Percentiles rank a stretch among this genome's conserved stretches.
Evolutionary conservation across 2,113 vertebrate species (phyloP).

Genomic region (Chiloscyllium plagiosum): DNA sequence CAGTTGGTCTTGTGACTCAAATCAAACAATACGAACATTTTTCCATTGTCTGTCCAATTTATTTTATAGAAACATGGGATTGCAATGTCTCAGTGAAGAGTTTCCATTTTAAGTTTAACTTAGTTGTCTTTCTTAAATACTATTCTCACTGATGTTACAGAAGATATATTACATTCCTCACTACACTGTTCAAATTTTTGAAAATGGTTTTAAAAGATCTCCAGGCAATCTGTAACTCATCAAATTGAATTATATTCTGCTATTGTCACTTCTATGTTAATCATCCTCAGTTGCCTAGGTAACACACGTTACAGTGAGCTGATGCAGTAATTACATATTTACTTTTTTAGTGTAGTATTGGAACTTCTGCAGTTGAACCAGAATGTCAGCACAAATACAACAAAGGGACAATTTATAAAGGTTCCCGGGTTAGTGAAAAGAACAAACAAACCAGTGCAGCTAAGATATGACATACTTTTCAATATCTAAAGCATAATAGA

Average conservation of each 20-base stretch:
- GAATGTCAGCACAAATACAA: neutral
- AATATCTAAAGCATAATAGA: neutral
- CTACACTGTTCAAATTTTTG: neutral
- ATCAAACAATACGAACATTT: neutral
- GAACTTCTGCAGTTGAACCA: neutral
- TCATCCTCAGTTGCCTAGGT: neutral
- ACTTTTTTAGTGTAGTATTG: neutral
- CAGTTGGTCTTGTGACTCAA: neutral
- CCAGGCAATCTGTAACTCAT: neutral
- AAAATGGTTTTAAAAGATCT: neutral
- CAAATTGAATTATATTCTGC: neutral
- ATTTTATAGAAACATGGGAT: neutral
- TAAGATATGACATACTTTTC: neutral
- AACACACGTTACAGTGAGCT: neutral
- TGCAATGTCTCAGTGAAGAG: neutral
- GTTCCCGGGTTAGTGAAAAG: neutral
- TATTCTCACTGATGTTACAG: slow-evolving; percentile 13
- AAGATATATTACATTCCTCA: neutral
- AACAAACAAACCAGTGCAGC: neutral
- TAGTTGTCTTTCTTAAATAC: neutral
- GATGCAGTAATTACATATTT: neutral
- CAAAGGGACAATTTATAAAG: neutral
- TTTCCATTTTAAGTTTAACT: neutral
- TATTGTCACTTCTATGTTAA: neutral
- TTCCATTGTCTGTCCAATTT: neutral